Evolutionary conservation across 2,113 vertebrate genomes (phyloP), one percentile per base, ranked within the genome.

Genomic region (Equus przewalskii): DNA sequence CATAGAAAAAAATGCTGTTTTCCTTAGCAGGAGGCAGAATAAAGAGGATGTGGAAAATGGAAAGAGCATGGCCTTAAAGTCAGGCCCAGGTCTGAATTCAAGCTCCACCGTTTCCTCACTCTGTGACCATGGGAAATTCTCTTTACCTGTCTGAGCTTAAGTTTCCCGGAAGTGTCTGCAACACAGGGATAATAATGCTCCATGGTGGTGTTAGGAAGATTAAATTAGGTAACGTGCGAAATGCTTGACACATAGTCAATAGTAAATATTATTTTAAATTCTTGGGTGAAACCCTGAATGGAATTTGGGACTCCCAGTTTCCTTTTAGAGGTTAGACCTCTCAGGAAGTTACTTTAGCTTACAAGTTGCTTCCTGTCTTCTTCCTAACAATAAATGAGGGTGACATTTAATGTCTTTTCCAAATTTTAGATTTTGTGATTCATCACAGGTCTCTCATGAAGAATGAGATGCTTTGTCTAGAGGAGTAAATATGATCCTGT

Each of bases 371-470:
- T 84, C 62, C 8, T 80, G 12, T 72, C 33, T 14, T 64, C 86
- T 78, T 93, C 60, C n/a, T 62, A 36, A n/a, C 16, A 18, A 13
- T 64, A 58, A 80, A 75, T 41, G 54, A 94, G 15, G 85, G 44
- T 73, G 70, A 58, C 70, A 33, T 80, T 65, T 28, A 51, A 12
- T 41, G 49, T 96, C 56, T 64, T 83, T 60, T 78, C 54, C 62
- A 97, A 36, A 69, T n/a, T 72, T 80, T 75, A 82, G 60, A 33
- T 19, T 91, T 92, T 86, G 6, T 72, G 51, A 56, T 79, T 86
- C 60, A 30, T 83, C 62, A 69, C 85, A 30, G 10, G 51, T 67
- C 84, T 85, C 30, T 96, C 82, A 13, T 6, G 16, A 84, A 85
- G 79, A 93, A 49, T 26, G 8, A 58, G 56, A 22, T 62, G n/a